Evolutionary conservation across 2,888 invertebrate genomes (phyloP).

Genomic region (Scelioninae gen. 1): DNA sequence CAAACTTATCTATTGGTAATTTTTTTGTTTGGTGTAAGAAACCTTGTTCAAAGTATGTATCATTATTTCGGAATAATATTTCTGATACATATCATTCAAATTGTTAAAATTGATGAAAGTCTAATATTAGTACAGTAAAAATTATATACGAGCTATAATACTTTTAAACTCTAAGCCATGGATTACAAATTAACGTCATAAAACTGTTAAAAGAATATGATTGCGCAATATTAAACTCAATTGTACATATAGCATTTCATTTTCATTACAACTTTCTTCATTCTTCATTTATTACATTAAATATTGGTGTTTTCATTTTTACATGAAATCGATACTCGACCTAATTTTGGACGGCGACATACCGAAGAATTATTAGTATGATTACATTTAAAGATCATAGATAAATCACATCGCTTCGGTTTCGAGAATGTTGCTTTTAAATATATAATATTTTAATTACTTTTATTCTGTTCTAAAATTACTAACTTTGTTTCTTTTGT

Average conservation of each 20-base stretch:
- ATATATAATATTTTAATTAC: too few species aligned
- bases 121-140: conserved; percentile 25
- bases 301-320: conserved; percentile 42
- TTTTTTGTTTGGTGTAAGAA: too few species aligned
- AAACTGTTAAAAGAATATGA: conserved; percentile 24
- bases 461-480: too few species aligned
- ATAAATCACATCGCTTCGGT: conserved; percentile 38
- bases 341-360: conserved; percentile 38
- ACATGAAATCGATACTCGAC: conserved; percentile 40
- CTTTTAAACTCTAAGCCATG: conserved; percentile 3
- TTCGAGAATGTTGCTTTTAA: too few species aligned
- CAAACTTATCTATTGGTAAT: too few species aligned
- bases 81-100: too few species aligned
- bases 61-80: too few species aligned
- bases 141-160: conserved; percentile 23
- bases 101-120: neutral
- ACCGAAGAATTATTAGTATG: conserved; percentile 35
- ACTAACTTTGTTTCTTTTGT: too few species aligned
- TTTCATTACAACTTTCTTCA: conserved; percentile 12
- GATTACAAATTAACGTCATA: conserved; percentile 50
- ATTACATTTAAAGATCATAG: conserved; percentile 41
- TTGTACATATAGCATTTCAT: neutral
- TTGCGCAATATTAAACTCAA: neutral
- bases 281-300: conserved; percentile 35
- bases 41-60: too few species aligned